These are phyloP conservation scores for Heliconius hewitsoni DNA, from an alignment of 1,140 invertebrate genomes.

Conservation along the genomic window DNA sequence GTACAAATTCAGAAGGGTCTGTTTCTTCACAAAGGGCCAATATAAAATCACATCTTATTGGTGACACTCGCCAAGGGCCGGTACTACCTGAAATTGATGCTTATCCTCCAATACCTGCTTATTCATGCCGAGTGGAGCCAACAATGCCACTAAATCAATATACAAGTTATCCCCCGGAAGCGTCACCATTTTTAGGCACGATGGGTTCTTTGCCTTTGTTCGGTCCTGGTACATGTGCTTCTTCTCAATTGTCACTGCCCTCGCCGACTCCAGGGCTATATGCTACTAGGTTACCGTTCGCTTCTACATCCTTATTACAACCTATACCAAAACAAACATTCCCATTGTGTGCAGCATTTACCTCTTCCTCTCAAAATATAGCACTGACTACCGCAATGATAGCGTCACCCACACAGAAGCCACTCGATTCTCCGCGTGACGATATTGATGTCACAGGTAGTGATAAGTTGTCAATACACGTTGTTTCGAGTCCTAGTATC, in stretches of 20 bases:
- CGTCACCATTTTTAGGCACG: conserved; percentile 82
- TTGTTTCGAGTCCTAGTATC: conserved; percentile 65
- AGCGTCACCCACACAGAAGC: conserved; percentile 77
- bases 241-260: conserved; percentile 83
- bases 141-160: conserved; percentile 76
- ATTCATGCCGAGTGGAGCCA: conserved; percentile 74
- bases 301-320: conserved; percentile 58
- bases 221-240: conserved; percentile 70
- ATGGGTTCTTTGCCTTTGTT: conserved; percentile 84
- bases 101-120: conserved; percentile 79
- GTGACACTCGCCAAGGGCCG: conserved; percentile 59
- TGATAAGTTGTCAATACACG: conserved; percentile 70
- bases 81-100: conserved; percentile 70
- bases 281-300: conserved; percentile 83
- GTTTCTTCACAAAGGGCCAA: conserved; percentile 77
- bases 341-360: conserved; percentile 87
- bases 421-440: conserved; percentile 70
- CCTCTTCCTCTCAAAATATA: conserved; percentile 89
- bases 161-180: conserved; percentile 78
- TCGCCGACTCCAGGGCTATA: conserved; percentile 84
- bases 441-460: conserved; percentile 70
- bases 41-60: conserved; percentile 60
- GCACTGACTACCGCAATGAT: conserved; percentile 89
- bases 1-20: conserved; percentile 84
- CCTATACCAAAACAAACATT: conserved; percentile 66